Evolutionary conservation across 1,140 invertebrate genomes (phyloP).

Genomic region (Drosophila tani): DNA sequence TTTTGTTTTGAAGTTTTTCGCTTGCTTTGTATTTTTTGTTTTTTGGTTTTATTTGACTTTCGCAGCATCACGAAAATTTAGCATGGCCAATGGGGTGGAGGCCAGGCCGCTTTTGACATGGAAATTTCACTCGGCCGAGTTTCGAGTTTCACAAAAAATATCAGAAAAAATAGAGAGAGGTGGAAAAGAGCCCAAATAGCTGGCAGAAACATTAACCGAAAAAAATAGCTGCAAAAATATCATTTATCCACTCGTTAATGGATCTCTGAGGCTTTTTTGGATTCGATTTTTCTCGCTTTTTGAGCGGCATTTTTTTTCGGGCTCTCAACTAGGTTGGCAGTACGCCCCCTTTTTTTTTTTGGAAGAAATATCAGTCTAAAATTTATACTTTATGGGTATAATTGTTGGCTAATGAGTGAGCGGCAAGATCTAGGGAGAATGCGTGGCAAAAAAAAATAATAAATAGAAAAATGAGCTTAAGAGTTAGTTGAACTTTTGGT

Average conservation of each 20-base stretch:
- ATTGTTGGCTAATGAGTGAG: slow-evolving; percentile 46
- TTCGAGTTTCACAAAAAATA: slow-evolving; percentile 29
- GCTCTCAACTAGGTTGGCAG: slow-evolving; percentile 2
- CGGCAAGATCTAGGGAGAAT: slow-evolving; percentile 17
- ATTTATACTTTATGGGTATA: slow-evolving; percentile 12
- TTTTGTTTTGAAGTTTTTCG: slow-evolving; percentile 63
- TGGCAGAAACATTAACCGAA: not conserved
- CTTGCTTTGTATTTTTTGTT: slow-evolving; percentile 7
- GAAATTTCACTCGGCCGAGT: slow-evolving; percentile 61
- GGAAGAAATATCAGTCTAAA: not conserved
- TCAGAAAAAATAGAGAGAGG: slow-evolving; percentile 13
- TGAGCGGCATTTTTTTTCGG: not conserved
- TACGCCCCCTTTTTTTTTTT: slow-evolving; percentile 30
- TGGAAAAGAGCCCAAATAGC: slow-evolving; percentile 10
- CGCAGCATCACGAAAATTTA: slow-evolving; percentile 75
- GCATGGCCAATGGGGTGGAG: slow-evolving; percentile 68
- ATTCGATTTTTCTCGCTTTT: slow-evolving; percentile 26
- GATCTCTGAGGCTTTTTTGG: slow-evolving; percentile 6
- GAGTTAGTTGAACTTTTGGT: slow-evolving; percentile 1
- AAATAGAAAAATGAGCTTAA: not conserved
- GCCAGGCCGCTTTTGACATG: slow-evolving; percentile 60
- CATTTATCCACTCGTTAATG: slow-evolving; percentile 43
- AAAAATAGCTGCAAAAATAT: slow-evolving; percentile 7
- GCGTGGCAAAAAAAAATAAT: not conserved
- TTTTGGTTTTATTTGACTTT: slow-evolving; percentile 66